Conservation (phyloP, 2,888 invertebrate species). For the Coleophora deauratella region DNA sequence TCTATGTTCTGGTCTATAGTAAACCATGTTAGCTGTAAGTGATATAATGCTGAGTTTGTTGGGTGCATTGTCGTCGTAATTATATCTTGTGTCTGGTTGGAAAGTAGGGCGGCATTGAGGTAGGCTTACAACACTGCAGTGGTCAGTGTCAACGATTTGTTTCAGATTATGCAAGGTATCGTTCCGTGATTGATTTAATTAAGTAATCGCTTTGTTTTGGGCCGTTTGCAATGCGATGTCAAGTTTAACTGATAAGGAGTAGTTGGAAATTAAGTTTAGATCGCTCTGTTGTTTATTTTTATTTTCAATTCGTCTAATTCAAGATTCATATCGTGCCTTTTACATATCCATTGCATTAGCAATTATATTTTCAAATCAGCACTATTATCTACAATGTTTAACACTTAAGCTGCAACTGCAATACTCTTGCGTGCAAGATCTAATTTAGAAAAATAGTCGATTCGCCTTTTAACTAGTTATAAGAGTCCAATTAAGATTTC, state of each 20-base stretch:
- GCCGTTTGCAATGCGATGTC: too few species aligned
- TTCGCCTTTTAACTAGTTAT: constrained; percentile 58
- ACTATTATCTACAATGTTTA: too few species aligned
- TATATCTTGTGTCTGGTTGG: constrained; percentile 45
- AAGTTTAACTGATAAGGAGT: too few species aligned
- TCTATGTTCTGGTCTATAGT: too few species aligned
- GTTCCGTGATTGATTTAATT: constrained; percentile 1
- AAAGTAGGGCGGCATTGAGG: constrained; percentile 71
- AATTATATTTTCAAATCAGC: too few species aligned
- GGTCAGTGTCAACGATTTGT: constrained; percentile 69
- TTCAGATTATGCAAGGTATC: constrained; percentile 43
- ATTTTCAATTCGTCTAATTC: too few species aligned
- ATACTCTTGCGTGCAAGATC: constrained; percentile 57
- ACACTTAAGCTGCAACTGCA: constrained; percentile 10
- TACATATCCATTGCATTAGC: too few species aligned
- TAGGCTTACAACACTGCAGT: constrained; percentile 60
- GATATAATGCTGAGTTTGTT: constrained; percentile 52
- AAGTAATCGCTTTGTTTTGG: neutral
- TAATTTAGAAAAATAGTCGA: constrained; percentile 58
- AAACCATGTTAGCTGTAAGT: constrained; percentile 16
- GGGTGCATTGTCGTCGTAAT: constrained; percentile 49
- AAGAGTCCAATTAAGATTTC: constrained; percentile 67
- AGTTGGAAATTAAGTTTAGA: too few species aligned
- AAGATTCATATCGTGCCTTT: too few species aligned
- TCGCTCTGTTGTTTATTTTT: too few species aligned